Percentiles rank a stretch among this genome's conserved stretches.
phyloP scores from a whole-genome alignment of 2,113 vertebrate genomes.

The Psittacus erithacus region DNA sequence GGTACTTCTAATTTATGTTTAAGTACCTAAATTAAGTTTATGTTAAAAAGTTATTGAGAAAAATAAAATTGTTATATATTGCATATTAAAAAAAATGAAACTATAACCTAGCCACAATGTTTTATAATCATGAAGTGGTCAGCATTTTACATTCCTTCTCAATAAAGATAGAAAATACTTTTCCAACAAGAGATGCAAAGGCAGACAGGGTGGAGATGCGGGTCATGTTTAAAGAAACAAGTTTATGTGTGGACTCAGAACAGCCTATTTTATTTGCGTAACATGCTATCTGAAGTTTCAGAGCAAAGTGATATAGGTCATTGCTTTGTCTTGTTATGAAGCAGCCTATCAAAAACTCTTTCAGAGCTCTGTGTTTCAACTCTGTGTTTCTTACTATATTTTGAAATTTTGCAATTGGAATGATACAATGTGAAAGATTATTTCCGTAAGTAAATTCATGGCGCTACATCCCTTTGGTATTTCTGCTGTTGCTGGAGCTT shows the following conservation, averaged over 20 bases:
- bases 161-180: not conserved
- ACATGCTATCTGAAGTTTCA: not conserved
- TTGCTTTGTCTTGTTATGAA: not conserved
- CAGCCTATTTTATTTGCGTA: not conserved
- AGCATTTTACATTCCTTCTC: not conserved
- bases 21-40: not conserved
- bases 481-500: not conserved
- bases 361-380: not conserved
- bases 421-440: not conserved
- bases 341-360: not conserved
- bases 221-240: not conserved
- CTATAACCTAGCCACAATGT: not conserved
- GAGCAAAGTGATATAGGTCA: not conserved
- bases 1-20: not conserved
- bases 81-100: not conserved
- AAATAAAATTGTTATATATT: not conserved
- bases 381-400: not conserved
- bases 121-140: not conserved
- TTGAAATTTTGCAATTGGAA: not conserved
- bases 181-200: not conserved
- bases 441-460: not conserved
- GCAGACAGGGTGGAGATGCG: not conserved
- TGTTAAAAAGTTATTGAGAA: not conserved
- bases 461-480: not conserved
- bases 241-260: not conserved